A percentile compares a stretch with the other conserved stretches of the same genome.
Conservation (phyloP, 2,888 invertebrate genomes). For the Empis stercorea region DNA sequence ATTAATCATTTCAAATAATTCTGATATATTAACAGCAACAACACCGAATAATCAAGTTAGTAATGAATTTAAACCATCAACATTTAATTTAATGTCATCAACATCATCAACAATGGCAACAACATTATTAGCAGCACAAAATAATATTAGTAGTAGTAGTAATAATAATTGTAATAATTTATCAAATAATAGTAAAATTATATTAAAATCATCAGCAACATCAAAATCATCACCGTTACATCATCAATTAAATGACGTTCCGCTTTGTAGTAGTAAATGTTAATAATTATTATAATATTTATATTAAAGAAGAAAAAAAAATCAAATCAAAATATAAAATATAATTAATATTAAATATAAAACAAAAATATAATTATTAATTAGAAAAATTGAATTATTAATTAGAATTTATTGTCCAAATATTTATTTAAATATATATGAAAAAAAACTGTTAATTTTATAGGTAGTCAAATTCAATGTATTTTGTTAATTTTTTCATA, state of each 20-base stretch:
- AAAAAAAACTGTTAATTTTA: too few species aligned
- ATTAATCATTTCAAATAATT: background rate
- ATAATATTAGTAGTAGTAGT: background rate
- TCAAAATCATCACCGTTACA: conserved; percentile 8
- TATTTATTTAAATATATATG: too few species aligned
- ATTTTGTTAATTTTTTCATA: too few species aligned
- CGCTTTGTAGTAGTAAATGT: conserved; percentile 17
- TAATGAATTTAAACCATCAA: background rate
- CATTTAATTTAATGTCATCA: background rate
- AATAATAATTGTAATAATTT: background rate
- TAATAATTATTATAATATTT: conserved; percentile 3
- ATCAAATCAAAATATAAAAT: too few species aligned
- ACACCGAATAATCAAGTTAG: background rate
- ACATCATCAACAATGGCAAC: background rate
- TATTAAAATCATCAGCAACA: conserved; percentile 1
- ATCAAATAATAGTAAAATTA: background rate
- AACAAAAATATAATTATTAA: too few species aligned
- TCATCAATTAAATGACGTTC: conserved; percentile 13
- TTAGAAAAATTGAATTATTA: too few species aligned
- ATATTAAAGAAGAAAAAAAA: too few species aligned
- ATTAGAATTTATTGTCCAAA: too few species aligned
- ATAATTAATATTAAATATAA: too few species aligned
- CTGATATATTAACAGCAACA: background rate
- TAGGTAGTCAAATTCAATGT: too few species aligned
- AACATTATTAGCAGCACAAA: background rate